Evolutionary conservation across 2,888 invertebrate species (phyloP).

Genomic region (Vandiemenella viatica): DNA sequence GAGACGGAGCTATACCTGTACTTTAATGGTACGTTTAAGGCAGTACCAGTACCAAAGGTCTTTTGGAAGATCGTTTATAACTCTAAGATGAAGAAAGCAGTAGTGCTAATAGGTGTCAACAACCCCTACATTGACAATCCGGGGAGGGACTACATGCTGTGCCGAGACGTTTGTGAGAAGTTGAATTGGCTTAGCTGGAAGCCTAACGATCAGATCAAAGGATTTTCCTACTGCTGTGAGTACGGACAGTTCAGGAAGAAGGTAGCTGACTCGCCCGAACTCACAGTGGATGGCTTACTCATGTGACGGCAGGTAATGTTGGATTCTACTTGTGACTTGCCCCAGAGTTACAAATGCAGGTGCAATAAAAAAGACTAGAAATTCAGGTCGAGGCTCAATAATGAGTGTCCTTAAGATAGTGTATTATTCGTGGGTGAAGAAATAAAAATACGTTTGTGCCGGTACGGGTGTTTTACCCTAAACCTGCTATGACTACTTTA

Average conservation of each 20-base stretch:
- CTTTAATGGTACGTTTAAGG: no score
- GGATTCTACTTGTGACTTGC: no score
- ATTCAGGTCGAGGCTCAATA: no score
- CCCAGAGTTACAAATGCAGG: no score
- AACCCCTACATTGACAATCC: conserved; percentile 34
- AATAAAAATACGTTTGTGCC: no score
- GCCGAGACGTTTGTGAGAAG: conserved; percentile 17
- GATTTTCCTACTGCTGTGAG: neutral
- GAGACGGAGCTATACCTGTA: conserved; percentile 22
- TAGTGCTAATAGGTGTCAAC: conserved; percentile 45
- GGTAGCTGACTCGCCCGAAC: neutral
- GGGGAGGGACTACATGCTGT: conserved; percentile 12
- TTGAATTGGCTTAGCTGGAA: conserved; percentile 18
- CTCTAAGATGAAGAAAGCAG: conserved; percentile 31
- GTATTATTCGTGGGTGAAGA: no score
- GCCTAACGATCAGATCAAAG: neutral
- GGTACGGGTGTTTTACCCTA: no score
- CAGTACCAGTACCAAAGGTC: neutral
- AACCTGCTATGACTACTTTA: no score
- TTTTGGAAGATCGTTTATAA: conserved; percentile 32
- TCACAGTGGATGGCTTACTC: neutral
- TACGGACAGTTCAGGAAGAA: neutral
- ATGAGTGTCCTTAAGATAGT: no score
- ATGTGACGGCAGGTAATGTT: no score
- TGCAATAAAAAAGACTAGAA: no score